phyloP scores from a whole-genome alignment of 2,888 invertebrate species.

The Mycogona germanica region DNA sequence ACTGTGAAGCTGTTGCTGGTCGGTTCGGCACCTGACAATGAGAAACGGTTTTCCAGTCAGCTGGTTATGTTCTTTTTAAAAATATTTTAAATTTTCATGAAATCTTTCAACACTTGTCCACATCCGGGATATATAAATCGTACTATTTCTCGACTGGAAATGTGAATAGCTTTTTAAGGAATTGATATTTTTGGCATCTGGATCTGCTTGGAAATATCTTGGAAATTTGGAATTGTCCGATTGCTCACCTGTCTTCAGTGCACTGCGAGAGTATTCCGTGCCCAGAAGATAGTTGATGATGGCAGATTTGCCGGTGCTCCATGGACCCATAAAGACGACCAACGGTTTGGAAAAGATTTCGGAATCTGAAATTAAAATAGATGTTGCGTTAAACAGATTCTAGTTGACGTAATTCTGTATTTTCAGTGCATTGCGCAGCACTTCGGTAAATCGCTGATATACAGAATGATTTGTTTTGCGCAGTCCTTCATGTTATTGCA shows the following conservation, averaged over 20 bases:
- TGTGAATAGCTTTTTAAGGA: no score
- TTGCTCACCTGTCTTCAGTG: slow-evolving; percentile 66
- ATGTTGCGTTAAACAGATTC: no score
- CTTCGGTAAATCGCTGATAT: no score
- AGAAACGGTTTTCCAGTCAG: background rate
- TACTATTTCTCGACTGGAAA: no score
- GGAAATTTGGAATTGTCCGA: background rate
- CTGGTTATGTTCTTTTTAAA: slow-evolving; percentile 1
- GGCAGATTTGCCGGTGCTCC: slow-evolving; percentile 92
- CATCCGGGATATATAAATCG: no score
- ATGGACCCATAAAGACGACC: slow-evolving; percentile 87
- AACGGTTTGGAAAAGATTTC: slow-evolving; percentile 91
- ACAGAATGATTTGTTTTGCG: background rate
- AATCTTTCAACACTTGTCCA: no score
- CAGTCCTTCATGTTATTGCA: background rate
- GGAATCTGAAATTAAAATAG: slow-evolving; percentile 45
- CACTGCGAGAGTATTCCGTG: slow-evolving; percentile 67
- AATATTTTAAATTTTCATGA: background rate
- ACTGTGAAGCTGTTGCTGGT: slow-evolving; percentile 38
- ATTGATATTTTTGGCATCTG: no score
- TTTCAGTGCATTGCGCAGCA: no score
- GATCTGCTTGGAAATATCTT: background rate
- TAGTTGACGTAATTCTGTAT: slow-evolving; percentile 1
- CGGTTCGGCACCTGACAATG: slow-evolving; percentile 68
- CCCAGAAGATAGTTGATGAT: slow-evolving; percentile 85